phyloP scores from a whole-genome alignment of 2,113 vertebrate species.

The Clarias batrachus region DNA sequence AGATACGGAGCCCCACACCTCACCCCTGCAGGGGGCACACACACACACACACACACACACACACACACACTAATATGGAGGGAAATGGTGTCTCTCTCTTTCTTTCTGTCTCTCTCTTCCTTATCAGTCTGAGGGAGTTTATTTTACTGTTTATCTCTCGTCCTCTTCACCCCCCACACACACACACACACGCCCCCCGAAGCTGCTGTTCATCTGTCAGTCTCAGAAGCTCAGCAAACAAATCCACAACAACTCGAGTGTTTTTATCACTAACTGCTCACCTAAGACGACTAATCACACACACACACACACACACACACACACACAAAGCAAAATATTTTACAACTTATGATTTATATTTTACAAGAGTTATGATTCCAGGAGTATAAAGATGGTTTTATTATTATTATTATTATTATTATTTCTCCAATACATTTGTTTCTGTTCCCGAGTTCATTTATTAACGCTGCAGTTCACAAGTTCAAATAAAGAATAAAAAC shows the following conservation, averaged over 20 bases:
- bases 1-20: conserved; percentile 35
- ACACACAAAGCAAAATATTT: background rate
- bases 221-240: conserved; percentile 35
- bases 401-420: too few relatives aligned
- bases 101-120: background rate
- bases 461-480: too few relatives aligned
- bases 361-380: background rate
- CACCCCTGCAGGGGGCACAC: conserved; percentile 22
- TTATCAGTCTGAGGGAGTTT: conserved; percentile 14
- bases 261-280: background rate
- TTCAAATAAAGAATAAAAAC: too few relatives aligned
- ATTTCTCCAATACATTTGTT: too few relatives aligned
- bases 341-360: background rate
- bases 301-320: conserved; percentile 3
- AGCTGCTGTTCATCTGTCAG: conserved; percentile 34
- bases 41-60: background rate
- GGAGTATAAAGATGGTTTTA: background rate
- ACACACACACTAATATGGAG: too few relatives aligned
- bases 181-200: too few relatives aligned
- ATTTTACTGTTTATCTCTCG: conserved; percentile 12
- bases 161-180: background rate
- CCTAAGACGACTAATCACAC: background rate
- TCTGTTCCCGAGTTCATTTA: too few relatives aligned
- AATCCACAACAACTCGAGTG: conserved; percentile 22
- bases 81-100: background rate